A percentile compares a stretch with the other conserved stretches of the same genome.
These are phyloP conservation scores for Macrophya alboannulata DNA, from an alignment of 2,888 invertebrate species.

Conservation along the genomic window DNA sequence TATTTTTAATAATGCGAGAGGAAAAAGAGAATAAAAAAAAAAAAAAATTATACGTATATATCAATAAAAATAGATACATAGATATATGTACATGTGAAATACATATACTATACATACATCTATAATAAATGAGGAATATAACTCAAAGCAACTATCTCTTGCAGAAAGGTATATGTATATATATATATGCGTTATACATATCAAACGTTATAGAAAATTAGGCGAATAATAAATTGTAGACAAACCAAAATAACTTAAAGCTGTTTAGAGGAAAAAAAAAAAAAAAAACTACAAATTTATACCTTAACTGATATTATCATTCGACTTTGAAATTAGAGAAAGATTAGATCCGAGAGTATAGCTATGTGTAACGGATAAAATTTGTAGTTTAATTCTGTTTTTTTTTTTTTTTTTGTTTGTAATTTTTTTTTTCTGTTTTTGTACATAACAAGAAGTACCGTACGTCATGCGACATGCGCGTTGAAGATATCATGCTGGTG, in stretches of 20 bases:
- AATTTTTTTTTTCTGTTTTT: neutral
- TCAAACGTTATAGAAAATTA: slow-evolving; percentile 18
- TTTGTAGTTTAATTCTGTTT: no score
- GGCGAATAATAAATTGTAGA: slow-evolving; percentile 58
- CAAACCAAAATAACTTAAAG: slow-evolving; percentile 65
- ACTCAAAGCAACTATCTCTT: slow-evolving; percentile 53
- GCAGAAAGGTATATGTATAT: slow-evolving; percentile 29
- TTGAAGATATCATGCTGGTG: slow-evolving; percentile 52
- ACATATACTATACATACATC: no score
- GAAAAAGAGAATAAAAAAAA: neutral
- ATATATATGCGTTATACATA: slow-evolving; percentile 26
- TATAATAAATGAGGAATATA: slow-evolving; percentile 24
- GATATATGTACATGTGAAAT: slow-evolving; percentile 7
- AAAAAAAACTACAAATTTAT: slow-evolving; percentile 32
- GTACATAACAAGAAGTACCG: slow-evolving; percentile 44
- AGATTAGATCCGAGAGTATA: neutral
- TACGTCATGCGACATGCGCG: slow-evolving; percentile 54
- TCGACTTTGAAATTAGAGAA: neutral
- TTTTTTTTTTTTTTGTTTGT: neutral
- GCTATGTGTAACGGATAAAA: neutral
- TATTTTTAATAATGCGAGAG: slow-evolving; percentile 1
- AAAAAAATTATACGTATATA: neutral
- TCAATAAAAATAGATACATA: slow-evolving; percentile 26
- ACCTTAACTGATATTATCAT: neutral
- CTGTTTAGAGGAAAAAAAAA: slow-evolving; percentile 29